Evolutionary conservation across 1,140 invertebrate genomes (phyloP), one percentile per base, ranked within the genome.

Genomic region (Grapholita molesta): DNA sequence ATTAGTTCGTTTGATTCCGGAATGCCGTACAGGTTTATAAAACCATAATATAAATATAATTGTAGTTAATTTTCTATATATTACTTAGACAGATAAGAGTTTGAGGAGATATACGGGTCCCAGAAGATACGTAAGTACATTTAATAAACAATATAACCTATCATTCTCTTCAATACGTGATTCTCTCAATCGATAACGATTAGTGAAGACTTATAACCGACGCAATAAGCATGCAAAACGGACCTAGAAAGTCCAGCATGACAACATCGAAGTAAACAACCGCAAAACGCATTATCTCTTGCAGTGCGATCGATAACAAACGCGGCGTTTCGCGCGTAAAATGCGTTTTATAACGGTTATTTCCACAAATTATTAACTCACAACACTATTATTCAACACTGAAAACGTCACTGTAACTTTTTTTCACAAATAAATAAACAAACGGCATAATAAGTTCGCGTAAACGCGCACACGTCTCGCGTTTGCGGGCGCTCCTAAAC

Each of bases 351-450:
- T 28, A 25, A 61, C 25, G n/a, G 24, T 61, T 24, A 25, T 24
- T 57, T 3, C 3, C 23, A 4, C 53, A 57, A 7, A 28, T 25
- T 55, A 25, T 25, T 5, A 24, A 11, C 48, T 24, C 24, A 28
- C 24, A 15, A 15, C 24, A 28, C 25, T 61, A 15, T 61, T n/a
- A 25, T 5, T 55, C 25, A 55, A 23, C 9, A 9, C 24, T 55
- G 53, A 55, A 28, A 28, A 82, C 79, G 78, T 72, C 76, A 71
- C 83, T 77, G 75, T 75, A 78, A 78, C 71, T 83, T 81, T 80
- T 82, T 72, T 78, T 80, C 76, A 82, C 72, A 83, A 79, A 79
- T 78, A 84, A 89, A 85, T 88, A 83, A 82, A 48, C 76, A 57
- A 57, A 69, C 52, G 71, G 35, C 35, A n/a, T 15, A n/a, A 6